Evolutionary conservation across 2,113 vertebrate species (phyloP).

Genomic region (Ceratotherium simum): DNA sequence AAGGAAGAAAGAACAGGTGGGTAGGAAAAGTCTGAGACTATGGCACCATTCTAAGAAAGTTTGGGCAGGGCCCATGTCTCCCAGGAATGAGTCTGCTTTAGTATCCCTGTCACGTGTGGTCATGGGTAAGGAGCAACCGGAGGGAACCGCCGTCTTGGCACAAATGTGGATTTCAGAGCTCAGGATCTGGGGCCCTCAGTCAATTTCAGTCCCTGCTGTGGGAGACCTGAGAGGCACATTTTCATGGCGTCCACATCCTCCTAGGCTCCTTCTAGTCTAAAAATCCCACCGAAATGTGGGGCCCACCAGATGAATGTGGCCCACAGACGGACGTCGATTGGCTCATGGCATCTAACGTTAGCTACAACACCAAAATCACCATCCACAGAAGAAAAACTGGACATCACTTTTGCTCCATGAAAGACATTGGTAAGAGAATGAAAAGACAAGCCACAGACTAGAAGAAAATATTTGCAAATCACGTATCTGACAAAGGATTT

Average conservation of each 20-base stretch:
- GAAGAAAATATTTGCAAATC: background rate
- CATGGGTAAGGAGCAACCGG: background rate
- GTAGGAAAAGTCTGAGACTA: too few species aligned
- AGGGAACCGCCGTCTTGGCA: too few species aligned
- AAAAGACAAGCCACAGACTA: background rate
- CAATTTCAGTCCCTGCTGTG: background rate
- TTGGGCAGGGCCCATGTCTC: background rate
- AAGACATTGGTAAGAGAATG: background rate
- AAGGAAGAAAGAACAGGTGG: background rate
- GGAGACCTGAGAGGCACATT: background rate
- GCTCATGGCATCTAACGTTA: background rate
- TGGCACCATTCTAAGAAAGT: background rate
- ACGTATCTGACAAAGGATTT: background rate
- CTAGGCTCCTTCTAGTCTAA: background rate
- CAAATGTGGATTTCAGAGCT: background rate
- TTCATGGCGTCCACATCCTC: background rate
- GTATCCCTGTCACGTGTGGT: rapidly evolving
- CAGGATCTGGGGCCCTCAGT: background rate
- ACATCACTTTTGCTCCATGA: background rate
- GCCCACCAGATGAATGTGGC: background rate
- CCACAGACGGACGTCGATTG: background rate
- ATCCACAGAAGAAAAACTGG: background rate
- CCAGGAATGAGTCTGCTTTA: background rate
- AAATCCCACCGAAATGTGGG: background rate
- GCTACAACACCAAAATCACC: background rate